phyloP scores from a whole-genome alignment of 2,113 vertebrate genomes.

The Platichthys flesus region DNA sequence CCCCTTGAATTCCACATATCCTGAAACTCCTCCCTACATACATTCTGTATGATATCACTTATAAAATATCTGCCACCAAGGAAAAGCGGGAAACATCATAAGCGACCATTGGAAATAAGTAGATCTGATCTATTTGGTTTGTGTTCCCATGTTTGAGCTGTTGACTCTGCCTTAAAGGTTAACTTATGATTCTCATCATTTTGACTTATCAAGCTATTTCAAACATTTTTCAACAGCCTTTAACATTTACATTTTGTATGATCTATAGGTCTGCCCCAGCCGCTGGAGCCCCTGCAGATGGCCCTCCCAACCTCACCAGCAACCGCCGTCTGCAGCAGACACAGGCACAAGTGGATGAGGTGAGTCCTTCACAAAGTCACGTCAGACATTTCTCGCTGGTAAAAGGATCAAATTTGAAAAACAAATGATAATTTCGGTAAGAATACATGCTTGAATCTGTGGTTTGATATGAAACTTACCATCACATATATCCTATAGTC shows the following conservation, averaged over 20 bases:
- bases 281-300: slow-evolving; percentile 83
- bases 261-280: slow-evolving; percentile 87
- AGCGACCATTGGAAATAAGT: background rate
- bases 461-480: background rate
- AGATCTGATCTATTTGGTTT: background rate
- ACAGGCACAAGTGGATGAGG: slow-evolving; percentile 92
- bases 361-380: slow-evolving; percentile 62
- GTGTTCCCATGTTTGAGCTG: background rate
- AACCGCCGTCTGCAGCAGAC: slow-evolving; percentile 93
- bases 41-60: background rate
- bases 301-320: slow-evolving; percentile 86
- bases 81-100: no score
- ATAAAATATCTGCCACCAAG: no score
- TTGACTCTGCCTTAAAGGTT: background rate
- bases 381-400: no score
- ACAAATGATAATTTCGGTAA: no score
- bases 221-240: background rate
- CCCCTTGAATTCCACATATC: no score
- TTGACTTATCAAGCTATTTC: background rate
- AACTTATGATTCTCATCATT: background rate
- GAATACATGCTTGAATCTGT: background rate
- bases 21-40: no score
- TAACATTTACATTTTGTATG: slow-evolving; percentile 7
- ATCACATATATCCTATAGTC: background rate
- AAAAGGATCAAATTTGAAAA: background rate